Evolutionary conservation across 1,140 invertebrate species (phyloP), one percentile per base, ranked within the genome.

Genomic region (Drosophila bocki): DNA sequence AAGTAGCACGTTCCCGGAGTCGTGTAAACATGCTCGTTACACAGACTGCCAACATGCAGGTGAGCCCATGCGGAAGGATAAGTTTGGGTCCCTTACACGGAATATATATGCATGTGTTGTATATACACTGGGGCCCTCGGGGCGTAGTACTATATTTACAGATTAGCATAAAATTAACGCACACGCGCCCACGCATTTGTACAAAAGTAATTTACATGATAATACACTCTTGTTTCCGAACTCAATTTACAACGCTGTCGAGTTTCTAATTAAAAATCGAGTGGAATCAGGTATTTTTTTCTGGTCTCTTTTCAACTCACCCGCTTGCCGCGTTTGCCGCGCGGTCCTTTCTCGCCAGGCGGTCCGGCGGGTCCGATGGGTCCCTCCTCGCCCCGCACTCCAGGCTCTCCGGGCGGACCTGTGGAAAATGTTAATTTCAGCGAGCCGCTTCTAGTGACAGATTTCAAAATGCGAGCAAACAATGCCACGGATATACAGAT

Each of bases 381-480:
- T 82, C 97, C 97, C 53, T 97, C 95, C 85, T 97, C 96, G n/a
- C 97, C 97, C 83, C 96, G 96, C 65, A 96, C 95, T 47, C 97
- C 97, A 80, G 96, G 95, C 9, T 96, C 95, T 48, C 97, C 97
- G 47, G 95, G 94, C 53, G 94, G 94, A 60, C 97, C 97, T 94
- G 91, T 77, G 29, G 22, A 71, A 78, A 82, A 72, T 83, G 77
- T 86, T 77, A 82, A 86, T 91, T 63, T 85, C 75, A 75, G 64
- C 19, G 53, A 68, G 63, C 9, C 59, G 74, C 74, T 70, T 80
- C 68, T 61, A 81, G 76, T 48, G 80, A 90, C 71, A 81, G 64
- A 88, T 88, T 84, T 71, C 62, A 78, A 80, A 80, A 74, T 72
- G 42, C 45, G 32, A 56, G 51, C 67, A 71, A 81, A 88, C 65